Base-by-base conservation (phyloP, 2,888 invertebrate species). In the Dryomyza anilis region DNA sequence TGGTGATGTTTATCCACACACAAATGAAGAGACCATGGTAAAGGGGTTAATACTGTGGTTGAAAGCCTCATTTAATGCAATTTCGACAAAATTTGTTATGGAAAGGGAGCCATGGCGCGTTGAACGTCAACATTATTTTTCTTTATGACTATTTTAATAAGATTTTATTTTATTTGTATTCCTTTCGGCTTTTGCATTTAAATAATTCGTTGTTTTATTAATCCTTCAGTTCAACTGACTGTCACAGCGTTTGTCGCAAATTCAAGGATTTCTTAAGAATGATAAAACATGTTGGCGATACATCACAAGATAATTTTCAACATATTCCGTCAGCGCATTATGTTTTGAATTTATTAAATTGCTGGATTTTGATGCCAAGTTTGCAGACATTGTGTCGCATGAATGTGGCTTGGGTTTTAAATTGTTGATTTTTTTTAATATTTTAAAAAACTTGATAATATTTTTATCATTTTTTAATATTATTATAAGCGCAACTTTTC, bases 241-340 rank as follows among this genome's bases (percentile, higher is more conserved):
- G 29, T 10, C 30, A 21, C n/a, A 10, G 29, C 53, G 29, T 16
- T 16, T 36, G 56, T 19, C 56, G 39, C 27, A 8, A 36, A 7
- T 36, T 56, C 43, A 56, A 43, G 39, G 43, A 39, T 56, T 56
- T 56, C 56, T 21, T 14, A 36, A 36, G 39, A 56, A 43, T n/a
- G 25, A 39, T 30, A 39, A 56, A 56, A 56, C 19, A n/a, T n/a
- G 25, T 56, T 36, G 8, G 25, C 21, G 56, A 56, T 56, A 56
- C 25, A 1, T 33, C 21, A 23, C 2, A 8, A 56, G 56, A 56
- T 56, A 56, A 56, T 25, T 36, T 43, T 53, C 30, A 14, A 30
- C 30, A 33, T 53, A 10, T n/a, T 23, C n/a, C n/a, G n/a, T n/a
- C n/a, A n/a, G n/a, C 19, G 43, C 23, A 36, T 56, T 39, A 23